Base-by-base conservation (phyloP, 2,797 vertebrate species). In the Enteromius anoplus region DNA sequence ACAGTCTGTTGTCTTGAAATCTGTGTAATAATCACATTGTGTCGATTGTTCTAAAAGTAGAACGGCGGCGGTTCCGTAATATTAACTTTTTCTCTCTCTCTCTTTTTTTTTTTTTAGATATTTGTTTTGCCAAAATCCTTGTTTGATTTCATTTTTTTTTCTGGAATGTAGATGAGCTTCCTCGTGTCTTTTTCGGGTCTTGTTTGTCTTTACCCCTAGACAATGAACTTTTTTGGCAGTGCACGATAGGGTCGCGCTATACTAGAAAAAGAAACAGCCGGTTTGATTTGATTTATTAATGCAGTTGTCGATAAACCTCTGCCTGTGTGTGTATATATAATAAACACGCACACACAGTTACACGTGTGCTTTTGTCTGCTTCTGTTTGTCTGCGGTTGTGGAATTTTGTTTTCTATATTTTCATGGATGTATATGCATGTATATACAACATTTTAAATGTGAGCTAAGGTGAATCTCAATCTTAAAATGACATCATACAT, bases 21-120 rank as follows among this genome's bases (percentile, higher is more conserved):
- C 88, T 93, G 92, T 93, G 93, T 93, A 93, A 94, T 93, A 94
- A 94, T 91, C 88, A 88, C 86, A 88, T 91, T 87, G 92, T 89
- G 89, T 91, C 86, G 86, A 92, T 94, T 93, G 94, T 94, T 93
- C 92, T 92, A 92, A 94, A 95, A 93, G 92, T 92, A 92, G 87
- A 89, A 90, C 86, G 73, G 78, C 88, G 55, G 90, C 87, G 87
- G 90, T 92, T 93, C 88, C 86, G 84, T 91, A 93, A 92, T 91
- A 58, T 76, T 89, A 91, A 92, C 89, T 93, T 91, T 89, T 91
- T n/a, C n/a, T n/a, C n/a, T 37, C 5, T 37, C 5, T 34, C n/a
- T 34, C 5, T 34, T 88, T 91, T 91, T 70, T 92, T 89, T 89
- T 80, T 92, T 87, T 87, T 90, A 87, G 87, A 90, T 91, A 89